Evolutionary conservation across 2,113 vertebrate genomes (phyloP).

Genomic region (Periophthalmodon schlosseri): DNA sequence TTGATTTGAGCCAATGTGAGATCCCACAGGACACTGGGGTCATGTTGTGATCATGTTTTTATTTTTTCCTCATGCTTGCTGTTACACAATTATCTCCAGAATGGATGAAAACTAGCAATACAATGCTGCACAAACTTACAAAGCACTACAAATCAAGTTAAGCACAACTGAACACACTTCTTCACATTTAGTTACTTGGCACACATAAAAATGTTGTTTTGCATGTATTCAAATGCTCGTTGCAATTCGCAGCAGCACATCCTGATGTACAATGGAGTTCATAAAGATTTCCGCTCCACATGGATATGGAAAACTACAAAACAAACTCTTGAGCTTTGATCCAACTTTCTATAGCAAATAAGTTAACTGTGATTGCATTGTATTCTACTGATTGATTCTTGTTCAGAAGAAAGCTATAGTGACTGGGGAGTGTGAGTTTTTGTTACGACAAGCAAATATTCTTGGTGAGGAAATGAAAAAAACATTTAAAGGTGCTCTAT

Average conservation of each 20-base stretch:
- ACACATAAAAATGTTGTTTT: slow-evolving; percentile 10
- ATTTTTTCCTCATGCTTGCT: slow-evolving; percentile 30
- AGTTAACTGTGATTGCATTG: slow-evolving; percentile 28
- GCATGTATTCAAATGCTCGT: background rate
- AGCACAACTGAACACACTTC: background rate
- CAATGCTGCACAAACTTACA: background rate
- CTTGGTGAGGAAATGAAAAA: background rate
- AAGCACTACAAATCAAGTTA: background rate
- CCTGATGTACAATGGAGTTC: slow-evolving; percentile 7
- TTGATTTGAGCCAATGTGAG: background rate
- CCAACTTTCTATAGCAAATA: slow-evolving; percentile 4
- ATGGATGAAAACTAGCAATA: background rate
- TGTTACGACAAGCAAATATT: background rate
- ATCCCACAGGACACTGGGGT: slow-evolving; percentile 31
- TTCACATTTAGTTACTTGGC: slow-evolving; percentile 8
- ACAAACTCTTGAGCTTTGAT: slow-evolving; percentile 17
- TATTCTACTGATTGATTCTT: background rate
- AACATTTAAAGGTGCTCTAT: background rate
- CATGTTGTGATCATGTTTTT: background rate
- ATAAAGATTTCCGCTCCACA: slow-evolving; percentile 22
- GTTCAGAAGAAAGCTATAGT: background rate
- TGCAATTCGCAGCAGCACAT: background rate
- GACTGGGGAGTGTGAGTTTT: background rate
- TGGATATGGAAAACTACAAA: slow-evolving; percentile 37
- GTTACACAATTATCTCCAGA: slow-evolving; percentile 6